These are phyloP conservation scores for Gadopsis marmoratus DNA, from an alignment of 2,797 vertebrate genomes.

Conservation along the genomic window DNA sequence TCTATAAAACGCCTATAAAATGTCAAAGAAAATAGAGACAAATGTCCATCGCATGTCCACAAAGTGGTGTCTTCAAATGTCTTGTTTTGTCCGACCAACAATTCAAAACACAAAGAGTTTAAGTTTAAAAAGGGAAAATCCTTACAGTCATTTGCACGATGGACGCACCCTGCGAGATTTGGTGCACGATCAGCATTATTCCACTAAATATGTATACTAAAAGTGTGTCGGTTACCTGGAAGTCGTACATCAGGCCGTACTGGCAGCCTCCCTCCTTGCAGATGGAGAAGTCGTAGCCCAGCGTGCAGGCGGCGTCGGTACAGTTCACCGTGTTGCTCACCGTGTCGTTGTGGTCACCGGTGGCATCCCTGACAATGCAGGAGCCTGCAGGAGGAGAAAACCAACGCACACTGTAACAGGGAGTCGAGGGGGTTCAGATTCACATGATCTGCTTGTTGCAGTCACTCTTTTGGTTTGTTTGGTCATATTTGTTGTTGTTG, in stretches of 20 bases:
- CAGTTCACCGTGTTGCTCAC: constrained; percentile 90
- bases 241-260: constrained; percentile 94
- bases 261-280: constrained; percentile 88
- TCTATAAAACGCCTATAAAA: too few species aligned
- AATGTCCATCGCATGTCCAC: too few species aligned
- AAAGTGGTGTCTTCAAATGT: too few species aligned
- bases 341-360: constrained; percentile 91
- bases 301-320: constrained; percentile 91
- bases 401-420: too few species aligned
- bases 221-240: constrained; percentile 83
- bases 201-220: not conserved
- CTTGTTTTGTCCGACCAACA: too few species aligned
- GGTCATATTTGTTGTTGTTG: not conserved
- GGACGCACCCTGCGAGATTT: not conserved
- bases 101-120: too few species aligned
- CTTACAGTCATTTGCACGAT: too few species aligned
- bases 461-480: not conserved
- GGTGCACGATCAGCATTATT: not conserved
- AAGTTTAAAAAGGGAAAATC: too few species aligned
- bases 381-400: constrained; percentile 82
- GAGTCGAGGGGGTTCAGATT: too few species aligned
- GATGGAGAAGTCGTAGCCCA: constrained; percentile 95
- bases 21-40: too few species aligned
- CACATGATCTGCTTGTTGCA: not conserved
- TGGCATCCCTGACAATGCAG: constrained; percentile 94